Base-by-base conservation (phyloP, 2,888 invertebrate genomes). In the Oscheius onirici region DNA sequence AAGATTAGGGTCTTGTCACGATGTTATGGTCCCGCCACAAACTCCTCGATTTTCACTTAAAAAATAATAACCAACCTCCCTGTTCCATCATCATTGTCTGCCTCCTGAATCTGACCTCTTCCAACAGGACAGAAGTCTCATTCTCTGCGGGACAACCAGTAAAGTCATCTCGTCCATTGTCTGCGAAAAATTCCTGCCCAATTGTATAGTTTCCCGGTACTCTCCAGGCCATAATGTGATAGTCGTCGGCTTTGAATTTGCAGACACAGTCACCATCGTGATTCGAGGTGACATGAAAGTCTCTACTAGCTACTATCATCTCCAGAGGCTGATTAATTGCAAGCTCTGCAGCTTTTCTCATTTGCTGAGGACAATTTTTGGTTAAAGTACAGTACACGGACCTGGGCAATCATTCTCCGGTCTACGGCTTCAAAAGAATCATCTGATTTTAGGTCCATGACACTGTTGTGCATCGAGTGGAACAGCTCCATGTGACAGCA, bases 151-250 rank as follows among this genome's bases (percentile, higher is more conserved):
- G 41, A 58, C 58, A 58, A n/a, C 58, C 58, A n/a, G 24, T 20
- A 20, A 58, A 58, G n/a, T n/a, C n/a, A 17, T n/a, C 22, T 5
- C 22, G 40, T 3, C 58, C 58, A 20, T 58, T 58, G 20, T 58
- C 58, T 11, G 58, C 58, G 20, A 20, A 58, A 5, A 41, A 17
- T 5, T 58, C 58, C 22, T 40, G 40, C n/a, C 58, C 58, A 41
- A 58, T 43, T 17, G 34, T 22, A n/a, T 58, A 58, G 24, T 58
- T 41, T 58, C 58, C 58, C 17, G 58, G 58, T 3, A 24, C 22
- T 40, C 58, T 58, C 58, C 58, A 58, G 2, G 58, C 58, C 58
- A 58, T 58, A 43, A 58, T 58, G 24, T 58, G 58, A 13, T 58
- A 58, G 15, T 58, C 20, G 17, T 43, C 43, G 13, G 58, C 58